Conservation (phyloP, 2,888 invertebrate genomes). For the Alcis repandata region DNA sequence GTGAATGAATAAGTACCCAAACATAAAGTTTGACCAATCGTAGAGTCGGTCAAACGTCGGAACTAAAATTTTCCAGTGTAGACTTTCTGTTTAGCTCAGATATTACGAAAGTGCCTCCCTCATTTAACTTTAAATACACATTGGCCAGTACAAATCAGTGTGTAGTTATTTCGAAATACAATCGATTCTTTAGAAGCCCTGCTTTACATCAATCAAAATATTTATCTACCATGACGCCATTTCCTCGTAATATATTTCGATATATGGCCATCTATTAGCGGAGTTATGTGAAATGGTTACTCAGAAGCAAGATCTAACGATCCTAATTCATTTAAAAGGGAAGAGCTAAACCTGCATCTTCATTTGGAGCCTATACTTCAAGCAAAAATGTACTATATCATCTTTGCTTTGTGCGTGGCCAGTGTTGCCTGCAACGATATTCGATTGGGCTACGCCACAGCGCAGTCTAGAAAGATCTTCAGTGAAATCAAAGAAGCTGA, state of each 20-base stretch:
- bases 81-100: neutral
- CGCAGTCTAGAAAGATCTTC: slow-evolving; percentile 65
- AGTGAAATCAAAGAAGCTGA: slow-evolving; percentile 70
- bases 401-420: slow-evolving; percentile 30
- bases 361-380: slow-evolving; percentile 25
- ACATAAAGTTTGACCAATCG: neutral
- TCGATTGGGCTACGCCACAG: slow-evolving; percentile 28
- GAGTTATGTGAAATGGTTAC: slow-evolving; percentile 27
- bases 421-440: slow-evolving; percentile 43
- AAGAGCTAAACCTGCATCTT: neutral
- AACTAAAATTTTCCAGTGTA: neutral
- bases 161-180: slow-evolving; percentile 20
- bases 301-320: slow-evolving; percentile 41
- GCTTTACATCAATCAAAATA: slow-evolving; percentile 37
- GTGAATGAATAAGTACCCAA: slow-evolving; percentile 19
- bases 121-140: neutral
- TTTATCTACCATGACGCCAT: slow-evolving; percentile 40
- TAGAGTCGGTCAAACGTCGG: neutral
- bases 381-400: slow-evolving; percentile 41
- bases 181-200: slow-evolving; percentile 23
- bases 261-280: slow-evolving; percentile 35
- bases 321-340: slow-evolving; percentile 43
- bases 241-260: slow-evolving; percentile 30
- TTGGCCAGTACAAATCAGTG: neutral
- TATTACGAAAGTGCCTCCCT: neutral